Evolutionary conservation across 2,113 vertebrate species (phyloP), one percentile per base, ranked within the genome.

Genomic region (Paraplagusia blochii): DNA sequence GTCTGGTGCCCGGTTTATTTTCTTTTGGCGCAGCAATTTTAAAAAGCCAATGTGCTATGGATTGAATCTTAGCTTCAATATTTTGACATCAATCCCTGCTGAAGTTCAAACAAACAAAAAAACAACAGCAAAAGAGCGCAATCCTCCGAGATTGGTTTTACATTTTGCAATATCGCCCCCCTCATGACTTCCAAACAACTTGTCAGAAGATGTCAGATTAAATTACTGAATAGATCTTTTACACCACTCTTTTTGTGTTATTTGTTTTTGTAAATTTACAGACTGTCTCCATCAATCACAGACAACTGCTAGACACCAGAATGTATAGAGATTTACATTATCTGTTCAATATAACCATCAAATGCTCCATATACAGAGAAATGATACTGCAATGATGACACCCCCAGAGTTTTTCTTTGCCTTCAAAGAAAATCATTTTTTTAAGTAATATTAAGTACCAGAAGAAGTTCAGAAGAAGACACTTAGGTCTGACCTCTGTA

Each of bases 161-260:
- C 65, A 71, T 60, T 60, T 54, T 55, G 54, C 55, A 54, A 15
- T n/a, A 40, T 48, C 62, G 50, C 74, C 59, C 73, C 82, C 77
- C 71, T 69, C 64, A 74, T 74, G 72, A 77, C 76, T 81, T 82
- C 77, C 82, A 78, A 85, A 78, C 74, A 83, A 74, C 72, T 72
- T 79, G 74, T 82, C 77, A 85, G 69, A 58, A 51, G 81, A 79
- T 84, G 84, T 84, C 84, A 74, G 49, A 82, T 81, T 75, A 72
- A 79, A 84, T 86, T 84, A 86, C 57, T 9, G 13, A 58, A 80
- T 49, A 48, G 51, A 45, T 66, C 60, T 66, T 74, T 78, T 71
- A 63, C 8, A 11, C 19, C 50, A 54, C 48, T 55, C 64, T 69
- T 78, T 53, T 81, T 58, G 61, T 67, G 77, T 58, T 60, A 76